These are phyloP conservation scores for Macrophya alboannulata DNA, from an alignment of 2,888 invertebrate genomes.

Conservation along the genomic window DNA sequence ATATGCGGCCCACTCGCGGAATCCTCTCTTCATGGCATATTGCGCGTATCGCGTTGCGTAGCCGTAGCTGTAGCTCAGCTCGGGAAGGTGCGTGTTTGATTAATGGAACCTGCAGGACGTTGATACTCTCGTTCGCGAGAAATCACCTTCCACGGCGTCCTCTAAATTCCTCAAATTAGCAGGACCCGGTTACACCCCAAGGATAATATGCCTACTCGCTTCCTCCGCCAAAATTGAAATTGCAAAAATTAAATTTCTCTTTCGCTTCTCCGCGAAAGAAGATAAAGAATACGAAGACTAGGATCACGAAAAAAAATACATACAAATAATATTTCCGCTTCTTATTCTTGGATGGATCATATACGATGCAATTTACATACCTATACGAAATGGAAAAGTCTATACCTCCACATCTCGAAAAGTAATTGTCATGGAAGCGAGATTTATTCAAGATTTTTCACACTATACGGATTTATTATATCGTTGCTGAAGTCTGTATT, in stretches of 20 bases:
- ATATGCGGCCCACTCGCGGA: slow-evolving; percentile 50
- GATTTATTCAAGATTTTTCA: slow-evolving; percentile 13
- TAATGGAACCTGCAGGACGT: slow-evolving; percentile 47
- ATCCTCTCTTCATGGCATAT: slow-evolving; percentile 56
- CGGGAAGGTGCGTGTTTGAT: slow-evolving; percentile 48
- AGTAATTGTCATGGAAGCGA: neutral
- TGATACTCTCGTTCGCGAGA: slow-evolving; percentile 18
- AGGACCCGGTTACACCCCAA: neutral
- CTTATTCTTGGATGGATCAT: neutral
- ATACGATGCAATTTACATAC: neutral
- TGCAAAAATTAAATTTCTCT: neutral
- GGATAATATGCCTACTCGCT: neutral
- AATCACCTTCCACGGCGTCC: slow-evolving; percentile 17
- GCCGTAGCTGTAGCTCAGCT: neutral
- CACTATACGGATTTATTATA: slow-evolving; percentile 15
- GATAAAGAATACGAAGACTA: neutral
- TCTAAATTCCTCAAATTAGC: slow-evolving; percentile 30
- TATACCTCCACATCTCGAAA: neutral
- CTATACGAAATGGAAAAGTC: neutral
- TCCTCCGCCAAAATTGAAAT: neutral
- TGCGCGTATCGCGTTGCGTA: slow-evolving; percentile 41
- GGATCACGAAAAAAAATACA: no score
- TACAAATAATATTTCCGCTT: neutral
- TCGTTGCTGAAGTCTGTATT: neutral
- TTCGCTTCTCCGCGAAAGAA: neutral